These are phyloP conservation scores for Scaptomyza cyrtandrae DNA, from an alignment of 2,888 invertebrate genomes.

Conservation along the genomic window DNA sequence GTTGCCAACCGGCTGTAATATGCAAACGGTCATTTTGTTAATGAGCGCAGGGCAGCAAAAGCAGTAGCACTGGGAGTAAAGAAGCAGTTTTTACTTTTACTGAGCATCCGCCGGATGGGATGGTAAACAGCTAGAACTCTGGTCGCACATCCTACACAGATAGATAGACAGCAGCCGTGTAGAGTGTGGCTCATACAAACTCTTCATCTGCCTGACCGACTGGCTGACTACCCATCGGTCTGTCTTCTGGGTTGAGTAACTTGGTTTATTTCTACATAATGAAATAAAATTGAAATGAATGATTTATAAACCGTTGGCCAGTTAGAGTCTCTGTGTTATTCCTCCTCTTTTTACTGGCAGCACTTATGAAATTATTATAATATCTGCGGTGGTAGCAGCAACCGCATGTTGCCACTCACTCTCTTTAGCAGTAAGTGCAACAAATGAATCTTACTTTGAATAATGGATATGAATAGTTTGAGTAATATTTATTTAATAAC, in stretches of 20 bases:
- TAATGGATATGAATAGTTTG: too few relatives aligned
- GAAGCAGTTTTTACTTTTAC: slow-evolving; percentile 62
- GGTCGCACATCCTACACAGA: slow-evolving; percentile 29
- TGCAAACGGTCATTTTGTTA: slow-evolving; percentile 82
- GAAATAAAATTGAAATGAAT: slow-evolving; percentile 81
- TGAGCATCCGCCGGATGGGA: slow-evolving; percentile 68
- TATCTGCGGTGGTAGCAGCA: slow-evolving; percentile 29
- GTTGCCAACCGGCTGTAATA: slow-evolving; percentile 57
- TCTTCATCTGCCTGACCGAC: slow-evolving; percentile 28
- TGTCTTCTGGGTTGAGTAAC: slow-evolving; percentile 56
- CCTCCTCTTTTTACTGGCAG: slow-evolving; percentile 24
- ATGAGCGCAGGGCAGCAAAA: slow-evolving; percentile 70
- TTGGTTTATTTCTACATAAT: slow-evolving; percentile 77
- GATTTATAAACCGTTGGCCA: slow-evolving; percentile 70
- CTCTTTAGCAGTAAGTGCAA: slow-evolving; percentile 15
- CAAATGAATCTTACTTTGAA: slow-evolving; percentile 10
- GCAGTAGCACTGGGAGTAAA: slow-evolving; percentile 7
- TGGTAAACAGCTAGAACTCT: slow-evolving; percentile 17
- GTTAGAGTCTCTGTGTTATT: slow-evolving; percentile 30
- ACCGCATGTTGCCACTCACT: slow-evolving; percentile 32
- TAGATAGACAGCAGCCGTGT: slow-evolving; percentile 41
- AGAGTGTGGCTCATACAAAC: slow-evolving; percentile 11
- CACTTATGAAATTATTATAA: slow-evolving; percentile 57
- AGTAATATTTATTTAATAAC: too few relatives aligned
- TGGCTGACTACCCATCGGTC: slow-evolving; percentile 13